These are phyloP conservation scores for Ecliptopera silaceata DNA, from an alignment of 2,888 invertebrate genomes.

Conservation along the genomic window DNA sequence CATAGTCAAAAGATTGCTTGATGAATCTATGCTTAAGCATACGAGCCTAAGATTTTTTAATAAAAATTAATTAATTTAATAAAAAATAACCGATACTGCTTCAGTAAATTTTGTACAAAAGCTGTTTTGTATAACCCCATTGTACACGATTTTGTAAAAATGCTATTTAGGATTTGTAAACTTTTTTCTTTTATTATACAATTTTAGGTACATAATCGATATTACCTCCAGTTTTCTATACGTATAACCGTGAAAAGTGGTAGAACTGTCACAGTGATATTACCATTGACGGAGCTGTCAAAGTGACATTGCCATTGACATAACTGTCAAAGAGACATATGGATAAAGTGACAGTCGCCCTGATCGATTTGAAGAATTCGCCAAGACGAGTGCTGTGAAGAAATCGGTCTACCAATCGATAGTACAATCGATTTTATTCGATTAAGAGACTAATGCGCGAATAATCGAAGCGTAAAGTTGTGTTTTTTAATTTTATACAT, in stretches of 20 bases:
- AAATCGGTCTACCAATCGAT: slow-evolving; percentile 9
- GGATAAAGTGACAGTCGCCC: too few species aligned
- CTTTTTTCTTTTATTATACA: slow-evolving; percentile 7
- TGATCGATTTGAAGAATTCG: slow-evolving; percentile 3
- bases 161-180: slow-evolving; percentile 2
- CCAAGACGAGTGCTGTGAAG: slow-evolving; percentile 12
- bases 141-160: slow-evolving; percentile 10
- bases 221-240: slow-evolving; percentile 19
- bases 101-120: slow-evolving; percentile 3
- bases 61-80: not conserved
- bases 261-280: slow-evolving; percentile 19
- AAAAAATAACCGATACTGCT: slow-evolving; percentile 12
- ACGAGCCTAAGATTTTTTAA: too few species aligned
- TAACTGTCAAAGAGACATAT: slow-evolving; percentile 9
- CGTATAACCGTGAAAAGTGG: slow-evolving; percentile 14
- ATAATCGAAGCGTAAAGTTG: slow-evolving; percentile 71
- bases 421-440: slow-evolving; percentile 32
- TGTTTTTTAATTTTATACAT: slow-evolving; percentile 78
- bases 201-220: slow-evolving; percentile 7
- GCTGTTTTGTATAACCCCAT: slow-evolving; percentile 16
- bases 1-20: too few species aligned
- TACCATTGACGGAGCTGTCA: slow-evolving; percentile 4
- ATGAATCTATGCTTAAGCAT: too few species aligned
- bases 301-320: slow-evolving; percentile 15
- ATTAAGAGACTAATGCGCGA: slow-evolving; percentile 54